phyloP scores from a whole-genome alignment of 1,140 invertebrate species.

The Liolophura sinensis region DNA sequence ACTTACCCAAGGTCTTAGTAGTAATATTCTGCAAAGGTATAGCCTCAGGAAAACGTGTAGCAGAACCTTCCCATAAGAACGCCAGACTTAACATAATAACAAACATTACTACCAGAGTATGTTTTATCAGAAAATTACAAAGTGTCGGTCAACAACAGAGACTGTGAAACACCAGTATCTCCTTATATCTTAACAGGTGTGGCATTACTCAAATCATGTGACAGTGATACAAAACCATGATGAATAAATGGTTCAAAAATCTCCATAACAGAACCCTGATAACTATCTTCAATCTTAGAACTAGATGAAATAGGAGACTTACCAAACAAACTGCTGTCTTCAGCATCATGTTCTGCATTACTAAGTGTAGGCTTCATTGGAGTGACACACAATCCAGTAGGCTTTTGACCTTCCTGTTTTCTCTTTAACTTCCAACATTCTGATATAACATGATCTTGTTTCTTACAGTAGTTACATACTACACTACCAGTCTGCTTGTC shows the following conservation, averaged over 20 bases:
- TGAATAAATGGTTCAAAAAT: slow-evolving; percentile 18
- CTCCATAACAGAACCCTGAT: slow-evolving; percentile 6
- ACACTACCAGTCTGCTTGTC: neutral
- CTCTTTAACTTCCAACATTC: slow-evolving; percentile 11
- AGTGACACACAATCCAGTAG: neutral
- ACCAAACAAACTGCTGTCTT: neutral
- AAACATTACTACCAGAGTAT: slow-evolving; percentile 7
- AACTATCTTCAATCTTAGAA: neutral
- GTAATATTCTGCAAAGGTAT: slow-evolving; percentile 22
- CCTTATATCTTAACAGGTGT: slow-evolving; percentile 11
- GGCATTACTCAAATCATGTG: neutral
- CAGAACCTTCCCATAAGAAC: slow-evolving; percentile 5
- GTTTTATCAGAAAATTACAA: slow-evolving; percentile 10
- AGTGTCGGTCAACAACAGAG: no score
- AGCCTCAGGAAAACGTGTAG: slow-evolving; percentile 25
- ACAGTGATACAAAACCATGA: slow-evolving; percentile 14
- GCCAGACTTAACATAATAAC: neutral
- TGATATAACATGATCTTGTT: slow-evolving; percentile 7
- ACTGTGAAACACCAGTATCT: slow-evolving; percentile 18
- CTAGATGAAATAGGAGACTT: neutral
- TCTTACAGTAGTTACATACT: slow-evolving; percentile 11
- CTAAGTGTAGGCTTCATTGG: neutral
- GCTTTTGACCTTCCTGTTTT: neutral
- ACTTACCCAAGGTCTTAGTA: slow-evolving; percentile 6
- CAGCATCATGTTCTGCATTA: neutral